Evolutionary conservation across 2,113 vertebrate species (phyloP), one percentile per base, ranked within the genome.

Genomic region (Chaetodon trifascialis): DNA sequence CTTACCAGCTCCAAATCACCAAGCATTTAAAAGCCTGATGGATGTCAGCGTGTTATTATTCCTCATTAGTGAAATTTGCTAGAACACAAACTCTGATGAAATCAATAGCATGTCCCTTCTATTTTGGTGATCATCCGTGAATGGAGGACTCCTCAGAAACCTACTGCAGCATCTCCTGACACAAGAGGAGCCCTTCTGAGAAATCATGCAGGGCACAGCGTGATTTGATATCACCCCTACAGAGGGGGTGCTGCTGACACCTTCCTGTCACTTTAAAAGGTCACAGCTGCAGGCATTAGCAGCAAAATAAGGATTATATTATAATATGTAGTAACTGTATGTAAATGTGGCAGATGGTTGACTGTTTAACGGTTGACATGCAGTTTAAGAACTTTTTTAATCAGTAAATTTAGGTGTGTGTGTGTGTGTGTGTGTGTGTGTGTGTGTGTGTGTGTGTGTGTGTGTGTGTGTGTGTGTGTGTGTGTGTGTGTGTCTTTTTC

Each of bases 181-280:
- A 71, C 63, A 12, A 51, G 59, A 78, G 64, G 70, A 87, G 54
- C 58, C 52, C 11, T 51, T 65, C 60, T 69, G 66, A 64, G 52
- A 87, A 86, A 73, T 77, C 66, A 79, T 81, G 72, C 81, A 59
- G 80, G 64, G 73, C 81, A 55, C 79, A 83, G 73, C 12, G 1
- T 51, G 86, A 82, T 78, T 65, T 72, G 58, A 60, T 30, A 42
- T 76, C 68, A 7, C 25, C 55, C 72, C 66, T 60, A 49, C 46
- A 21, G 65, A 58, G 55, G n/a, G 62, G 76, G 58, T 55, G 73
- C 69, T 46, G 70, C 78, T 51, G 73, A 63, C 73, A 82, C 66
- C 73, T 79, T 23, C 21, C 60, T 44, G 77, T 36, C 63, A 77
- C 76, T 66, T 79, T 75, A 63, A 89, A 85, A 90, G 79, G 91